Conservation (phyloP, 2,113 vertebrate species). For the Rousettus leschenaultii region DNA sequence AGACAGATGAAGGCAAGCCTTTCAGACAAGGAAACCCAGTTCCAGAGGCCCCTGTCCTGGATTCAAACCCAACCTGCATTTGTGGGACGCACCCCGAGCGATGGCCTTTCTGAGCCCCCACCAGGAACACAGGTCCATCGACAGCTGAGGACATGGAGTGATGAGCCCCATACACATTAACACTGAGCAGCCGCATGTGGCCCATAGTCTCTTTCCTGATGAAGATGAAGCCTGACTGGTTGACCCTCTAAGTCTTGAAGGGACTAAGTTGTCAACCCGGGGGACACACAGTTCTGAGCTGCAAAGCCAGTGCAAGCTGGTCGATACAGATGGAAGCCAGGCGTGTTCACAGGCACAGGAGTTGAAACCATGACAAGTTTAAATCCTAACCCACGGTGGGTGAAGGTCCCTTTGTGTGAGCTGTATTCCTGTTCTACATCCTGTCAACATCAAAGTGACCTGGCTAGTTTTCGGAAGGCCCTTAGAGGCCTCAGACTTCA, state of each 20-base stretch:
- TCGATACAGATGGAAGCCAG: fast-evolving
- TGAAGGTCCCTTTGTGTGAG: background rate
- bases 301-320: background rate
- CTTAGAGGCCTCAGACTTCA: background rate
- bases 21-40: background rate
- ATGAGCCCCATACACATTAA: fast-evolving
- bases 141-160: background rate
- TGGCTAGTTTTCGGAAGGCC: background rate
- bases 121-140: background rate
- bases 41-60: background rate
- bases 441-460: background rate
- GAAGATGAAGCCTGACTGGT: background rate
- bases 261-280: fast-evolving
- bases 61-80: background rate
- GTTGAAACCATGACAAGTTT: background rate
- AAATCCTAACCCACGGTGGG: background rate
- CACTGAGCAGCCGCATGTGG: background rate
- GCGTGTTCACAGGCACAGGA: background rate
- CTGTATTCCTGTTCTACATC: background rate
- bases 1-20: background rate
- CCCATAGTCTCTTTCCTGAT: background rate
- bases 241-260: background rate
- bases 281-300: background rate
- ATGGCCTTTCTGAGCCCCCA: fast-evolving
- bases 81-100: background rate